These are phyloP conservation scores for Tapera naevia DNA, from an alignment of 2,797 vertebrate genomes.

Conservation along the genomic window DNA sequence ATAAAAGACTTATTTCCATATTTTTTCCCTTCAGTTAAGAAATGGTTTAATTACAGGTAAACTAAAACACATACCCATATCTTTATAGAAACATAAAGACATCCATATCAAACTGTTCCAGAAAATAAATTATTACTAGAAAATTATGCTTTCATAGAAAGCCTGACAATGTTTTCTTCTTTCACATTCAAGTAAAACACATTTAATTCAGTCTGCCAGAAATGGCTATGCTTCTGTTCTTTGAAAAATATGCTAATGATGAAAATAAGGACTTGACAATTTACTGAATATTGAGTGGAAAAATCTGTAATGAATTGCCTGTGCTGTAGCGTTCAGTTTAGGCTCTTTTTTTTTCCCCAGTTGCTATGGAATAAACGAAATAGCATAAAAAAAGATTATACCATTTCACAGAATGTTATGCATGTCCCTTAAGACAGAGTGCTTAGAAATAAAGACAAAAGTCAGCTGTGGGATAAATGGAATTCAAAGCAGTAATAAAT, in stretches of 20 bases:
- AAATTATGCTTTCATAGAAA: conserved; percentile 43
- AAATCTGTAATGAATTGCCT: conserved; percentile 57
- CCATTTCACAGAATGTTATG: conserved; percentile 18
- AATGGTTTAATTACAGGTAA: conserved; percentile 27
- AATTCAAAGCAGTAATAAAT: conserved; percentile 48
- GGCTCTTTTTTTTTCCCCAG: background rate
- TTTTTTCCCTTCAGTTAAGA: background rate
- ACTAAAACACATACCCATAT: background rate
- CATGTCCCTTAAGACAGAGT: conserved; percentile 10
- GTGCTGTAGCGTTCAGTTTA: conserved; percentile 16
- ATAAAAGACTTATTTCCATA: background rate
- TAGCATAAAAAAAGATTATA: conserved; percentile 40
- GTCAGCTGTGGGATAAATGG: conserved; percentile 33
- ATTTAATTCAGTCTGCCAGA: conserved; percentile 57
- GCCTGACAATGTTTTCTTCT: conserved; percentile 43
- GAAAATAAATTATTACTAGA: conserved; percentile 40
- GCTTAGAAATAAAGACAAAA: conserved; percentile 46
- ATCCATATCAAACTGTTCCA: conserved; percentile 5
- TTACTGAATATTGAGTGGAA: conserved; percentile 58
- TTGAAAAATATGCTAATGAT: conserved; percentile 59
- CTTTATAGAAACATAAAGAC: conserved; percentile 14
- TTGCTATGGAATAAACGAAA: conserved; percentile 44
- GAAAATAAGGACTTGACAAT: conserved; percentile 59
- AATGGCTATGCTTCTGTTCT: conserved; percentile 47
- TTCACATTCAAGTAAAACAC: conserved; percentile 48